Percentiles rank a stretch among this genome's conserved stretches.
Conservation (phyloP, 2,888 invertebrate species). For the Drosophila stalkeri region DNA sequence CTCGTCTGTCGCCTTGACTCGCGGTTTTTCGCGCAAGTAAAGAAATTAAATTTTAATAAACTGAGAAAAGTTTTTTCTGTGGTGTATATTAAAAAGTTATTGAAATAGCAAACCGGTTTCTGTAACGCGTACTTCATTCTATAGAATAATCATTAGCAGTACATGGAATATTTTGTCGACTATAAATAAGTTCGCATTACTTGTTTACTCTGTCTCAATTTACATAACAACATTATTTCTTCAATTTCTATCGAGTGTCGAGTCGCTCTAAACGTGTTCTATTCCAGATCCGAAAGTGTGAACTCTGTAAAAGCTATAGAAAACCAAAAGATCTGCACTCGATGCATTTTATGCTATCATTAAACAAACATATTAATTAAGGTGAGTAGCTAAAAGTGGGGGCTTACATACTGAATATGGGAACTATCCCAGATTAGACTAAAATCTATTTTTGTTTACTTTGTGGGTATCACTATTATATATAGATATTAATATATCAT, state of each 20-base stretch:
- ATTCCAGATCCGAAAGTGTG: slow-evolving; percentile 34
- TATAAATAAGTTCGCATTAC: slow-evolving; percentile 49
- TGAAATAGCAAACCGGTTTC: slow-evolving; percentile 64
- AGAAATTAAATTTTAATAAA: slow-evolving; percentile 28
- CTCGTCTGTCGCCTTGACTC: slow-evolving; percentile 17
- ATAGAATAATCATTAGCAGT: slow-evolving; percentile 9
- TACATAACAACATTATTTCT: slow-evolving; percentile 52
- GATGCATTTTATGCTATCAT: slow-evolving; percentile 51
- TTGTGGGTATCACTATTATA: too few species aligned
- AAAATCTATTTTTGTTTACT: too few species aligned
- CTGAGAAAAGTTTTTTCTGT: slow-evolving; percentile 28
- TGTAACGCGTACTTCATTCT: slow-evolving; percentile 33
- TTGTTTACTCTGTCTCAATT: slow-evolving; percentile 38
- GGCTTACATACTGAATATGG: not conserved
- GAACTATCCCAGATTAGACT: too few species aligned
- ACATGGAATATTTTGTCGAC: slow-evolving; percentile 31
- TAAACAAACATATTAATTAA: slow-evolving; percentile 29
- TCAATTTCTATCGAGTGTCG: not conserved
- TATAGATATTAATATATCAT: too few species aligned
- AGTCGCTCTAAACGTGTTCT: slow-evolving; percentile 19
- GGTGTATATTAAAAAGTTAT: slow-evolving; percentile 44
- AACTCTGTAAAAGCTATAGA: slow-evolving; percentile 30
- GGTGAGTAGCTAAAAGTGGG: slow-evolving; percentile 35
- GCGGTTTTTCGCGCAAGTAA: slow-evolving; percentile 36
- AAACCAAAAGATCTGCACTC: slow-evolving; percentile 34